phyloP scores from a whole-genome alignment of 2,888 invertebrate species.

The Agrotis exclamationis region DNA sequence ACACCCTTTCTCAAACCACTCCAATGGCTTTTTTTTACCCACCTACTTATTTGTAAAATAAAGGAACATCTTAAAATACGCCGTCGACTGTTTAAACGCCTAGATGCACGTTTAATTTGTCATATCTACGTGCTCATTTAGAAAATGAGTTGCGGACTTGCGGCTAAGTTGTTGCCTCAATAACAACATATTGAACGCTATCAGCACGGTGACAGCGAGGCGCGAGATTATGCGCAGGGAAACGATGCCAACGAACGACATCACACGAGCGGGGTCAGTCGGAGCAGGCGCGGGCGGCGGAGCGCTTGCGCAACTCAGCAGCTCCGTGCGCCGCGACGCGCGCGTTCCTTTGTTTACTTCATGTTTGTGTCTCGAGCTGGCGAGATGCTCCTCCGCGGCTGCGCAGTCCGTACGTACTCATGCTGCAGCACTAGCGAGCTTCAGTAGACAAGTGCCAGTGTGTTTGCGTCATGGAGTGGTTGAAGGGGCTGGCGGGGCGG shows the following conservation, averaged over 20 bases:
- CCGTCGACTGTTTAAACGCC: no score
- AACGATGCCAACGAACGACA: conserved; percentile 65
- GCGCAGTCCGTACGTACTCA: conserved; percentile 4
- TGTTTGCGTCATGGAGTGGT: conserved; percentile 76
- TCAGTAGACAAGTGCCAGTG: conserved; percentile 39
- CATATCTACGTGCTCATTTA: not conserved
- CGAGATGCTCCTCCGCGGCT: conserved; percentile 34
- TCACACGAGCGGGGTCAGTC: conserved; percentile 44
- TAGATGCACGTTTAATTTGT: not conserved
- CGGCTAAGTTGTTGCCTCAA: conserved; percentile 40
- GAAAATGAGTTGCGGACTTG: not conserved
- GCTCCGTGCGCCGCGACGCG: conserved; percentile 9
- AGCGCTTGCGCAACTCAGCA: conserved; percentile 57
- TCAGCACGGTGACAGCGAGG: conserved; percentile 51
- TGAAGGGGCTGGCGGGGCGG: conserved; percentile 73
- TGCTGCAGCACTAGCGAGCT: conserved; percentile 13
- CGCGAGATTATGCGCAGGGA: conserved; percentile 54
- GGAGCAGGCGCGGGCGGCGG: conserved; percentile 48
- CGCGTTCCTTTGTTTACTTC: conserved; percentile 68
- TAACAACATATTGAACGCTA: conserved; percentile 55
- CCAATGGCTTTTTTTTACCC: no score
- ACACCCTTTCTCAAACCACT: no score
- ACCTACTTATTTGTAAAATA: no score
- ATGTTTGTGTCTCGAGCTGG: conserved; percentile 31
- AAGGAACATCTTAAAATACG: no score